Base-by-base conservation (phyloP, 1,140 invertebrate species). In the Spodoptera frugiperda region DNA sequence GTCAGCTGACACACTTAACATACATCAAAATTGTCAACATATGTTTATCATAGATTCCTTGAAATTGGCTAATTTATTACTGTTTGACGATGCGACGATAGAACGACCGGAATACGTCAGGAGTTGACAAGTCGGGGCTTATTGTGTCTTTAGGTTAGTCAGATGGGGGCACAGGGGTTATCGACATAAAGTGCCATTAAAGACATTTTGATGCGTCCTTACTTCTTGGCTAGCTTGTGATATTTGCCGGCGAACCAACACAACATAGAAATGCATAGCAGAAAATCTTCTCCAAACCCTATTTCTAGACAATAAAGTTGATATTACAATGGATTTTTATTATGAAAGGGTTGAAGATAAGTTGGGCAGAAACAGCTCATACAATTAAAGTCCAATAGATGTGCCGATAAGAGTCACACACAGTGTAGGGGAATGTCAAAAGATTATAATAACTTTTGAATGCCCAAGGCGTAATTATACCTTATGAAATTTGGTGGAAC, bases 101-200 rank as follows among this genome's bases (percentile, higher is more conserved):
- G 53, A 55, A 11, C 17, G 55, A 61, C 39, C 55, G 71, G 70
- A 78, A 78, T 73, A 78, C 48, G 59, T 21, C 39, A 67, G 2
- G 8, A 59, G 57, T 76, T 78, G 86, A 83, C 82, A 77, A 39
- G 80, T 73, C 82, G 78, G 83, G 1, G 59, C 70, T 82, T 78
- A 82, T 77, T 84, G 84, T 89, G 87, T 88, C 86, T 87, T 49
- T 89, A 70, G 83, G 83, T 77, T 80, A 83, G 76, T 79, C 72
- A 81, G 86, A 82, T 77, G 78, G 71, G 77, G 48, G 65, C 59
- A 65, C 25, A 68, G 44, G 78, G 86, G 86, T 87, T 87, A 89
- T 87, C 86, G 19, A 44, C 3, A 44, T 12, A 21, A 61, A 53
- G 61, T 84, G 79, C 80, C 79, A 78, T 80, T 61, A 76, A 67